Percentiles rank a stretch among this genome's conserved stretches.
phyloP scores from a whole-genome alignment of 2,113 vertebrate species.

The Thymallus thymallus region DNA sequence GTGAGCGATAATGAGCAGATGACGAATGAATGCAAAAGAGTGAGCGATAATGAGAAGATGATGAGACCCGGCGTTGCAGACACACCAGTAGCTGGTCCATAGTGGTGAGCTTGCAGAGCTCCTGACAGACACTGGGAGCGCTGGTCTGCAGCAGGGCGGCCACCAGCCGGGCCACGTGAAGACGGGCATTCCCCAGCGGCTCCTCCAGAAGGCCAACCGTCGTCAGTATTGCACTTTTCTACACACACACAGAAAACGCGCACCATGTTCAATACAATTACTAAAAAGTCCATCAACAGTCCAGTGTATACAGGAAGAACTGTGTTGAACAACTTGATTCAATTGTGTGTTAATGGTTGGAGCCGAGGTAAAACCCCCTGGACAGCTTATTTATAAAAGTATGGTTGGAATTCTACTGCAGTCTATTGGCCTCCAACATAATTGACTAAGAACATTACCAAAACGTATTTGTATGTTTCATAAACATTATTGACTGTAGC shows the following conservation, averaged over 20 bases:
- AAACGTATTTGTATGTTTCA: too few relatives aligned
- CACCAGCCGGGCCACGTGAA: slow-evolving; percentile 88
- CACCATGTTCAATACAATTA: neutral
- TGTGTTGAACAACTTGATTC: too few relatives aligned
- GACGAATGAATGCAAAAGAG: neutral
- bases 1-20: too few relatives aligned
- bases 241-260: slow-evolving; percentile 8
- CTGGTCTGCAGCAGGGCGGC: slow-evolving; percentile 89
- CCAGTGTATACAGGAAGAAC: too few relatives aligned
- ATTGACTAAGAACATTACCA: too few relatives aligned
- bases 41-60: neutral
- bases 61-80: neutral
- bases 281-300: too few relatives aligned
- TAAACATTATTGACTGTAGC: too few relatives aligned
- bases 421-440: too few relatives aligned
- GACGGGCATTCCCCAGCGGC: slow-evolving; percentile 90
- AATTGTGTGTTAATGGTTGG: too few relatives aligned
- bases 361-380: too few relatives aligned
- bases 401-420: too few relatives aligned
- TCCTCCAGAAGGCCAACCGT: slow-evolving; percentile 92
- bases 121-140: slow-evolving; percentile 85
- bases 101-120: slow-evolving; percentile 89
- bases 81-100: slow-evolving; percentile 91
- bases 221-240: slow-evolving; percentile 92
- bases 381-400: too few relatives aligned